A percentile compares a stretch with the other conserved stretches of the same genome.
Evolutionary conservation across 2,888 invertebrate genomes (phyloP).

Genomic region (Acleris holmiana): DNA sequence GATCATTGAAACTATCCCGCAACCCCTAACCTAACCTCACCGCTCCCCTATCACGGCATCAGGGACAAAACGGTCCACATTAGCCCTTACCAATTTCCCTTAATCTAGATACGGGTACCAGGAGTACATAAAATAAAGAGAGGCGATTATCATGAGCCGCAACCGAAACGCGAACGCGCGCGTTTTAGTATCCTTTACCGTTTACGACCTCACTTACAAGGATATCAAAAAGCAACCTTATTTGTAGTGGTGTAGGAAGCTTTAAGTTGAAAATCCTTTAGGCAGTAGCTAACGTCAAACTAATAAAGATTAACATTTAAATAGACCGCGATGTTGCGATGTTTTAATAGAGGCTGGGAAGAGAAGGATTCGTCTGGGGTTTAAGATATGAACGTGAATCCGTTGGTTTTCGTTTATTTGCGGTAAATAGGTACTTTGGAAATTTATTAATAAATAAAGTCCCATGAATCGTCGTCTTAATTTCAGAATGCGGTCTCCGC

Average conservation of each 20-base stretch:
- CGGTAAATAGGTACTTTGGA: too few relatives aligned
- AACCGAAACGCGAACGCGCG: slow-evolving; percentile 18
- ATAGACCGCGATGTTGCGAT: slow-evolving; percentile 8
- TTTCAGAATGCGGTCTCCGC: too few relatives aligned
- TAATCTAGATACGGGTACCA: slow-evolving; percentile 21
- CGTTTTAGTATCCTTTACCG: slow-evolving; percentile 21
- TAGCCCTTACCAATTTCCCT: slow-evolving; percentile 14
- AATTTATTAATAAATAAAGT: too few relatives aligned
- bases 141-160: slow-evolving; percentile 14
- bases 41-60: slow-evolving; percentile 7
- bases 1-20: too few relatives aligned
- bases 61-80: slow-evolving; percentile 13
- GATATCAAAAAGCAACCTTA: not conserved
- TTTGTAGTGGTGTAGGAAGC: not conserved
- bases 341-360: slow-evolving; percentile 2
- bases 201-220: slow-evolving; percentile 20
- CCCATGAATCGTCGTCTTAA: too few relatives aligned
- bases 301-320: slow-evolving; percentile 27
- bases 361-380: slow-evolving; percentile 5
- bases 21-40: too few relatives aligned
- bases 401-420: too few relatives aligned
- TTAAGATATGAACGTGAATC: too few relatives aligned
- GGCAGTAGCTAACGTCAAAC: slow-evolving; percentile 16
- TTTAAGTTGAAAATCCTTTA: not conserved
- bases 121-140: slow-evolving; percentile 25